Evolutionary conservation across 2,888 invertebrate genomes (phyloP).

Genomic region (Drosophila demipolita): DNA sequence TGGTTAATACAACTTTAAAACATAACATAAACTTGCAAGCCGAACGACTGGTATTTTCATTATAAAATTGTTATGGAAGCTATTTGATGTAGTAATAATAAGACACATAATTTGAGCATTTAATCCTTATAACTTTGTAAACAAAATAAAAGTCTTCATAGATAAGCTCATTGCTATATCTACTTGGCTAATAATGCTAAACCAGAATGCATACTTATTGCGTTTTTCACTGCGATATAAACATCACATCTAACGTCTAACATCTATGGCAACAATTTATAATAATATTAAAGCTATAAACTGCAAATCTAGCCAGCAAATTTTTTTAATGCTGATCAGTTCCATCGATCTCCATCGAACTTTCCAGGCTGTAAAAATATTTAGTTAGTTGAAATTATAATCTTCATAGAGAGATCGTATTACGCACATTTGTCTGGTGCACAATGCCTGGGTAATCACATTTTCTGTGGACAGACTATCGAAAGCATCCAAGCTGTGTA

Average conservation of each 20-base stretch:
- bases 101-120: not conserved
- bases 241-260: not conserved
- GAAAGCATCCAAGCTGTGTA: constrained; percentile 16
- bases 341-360: constrained; percentile 47
- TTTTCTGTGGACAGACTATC: constrained; percentile 38
- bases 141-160: not conserved
- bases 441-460: constrained; percentile 40
- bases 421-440: constrained; percentile 43
- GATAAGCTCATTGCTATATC: not conserved
- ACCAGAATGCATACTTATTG: not conserved
- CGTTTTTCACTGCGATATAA: not conserved
- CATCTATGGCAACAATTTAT: not conserved
- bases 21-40: not conserved
- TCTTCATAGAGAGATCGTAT: not conserved
- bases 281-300: constrained; percentile 13
- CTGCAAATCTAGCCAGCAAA: not conserved
- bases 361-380: constrained; percentile 47
- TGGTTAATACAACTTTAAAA: not conserved
- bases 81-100: not conserved
- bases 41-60: not conserved
- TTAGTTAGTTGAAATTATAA: not conserved
- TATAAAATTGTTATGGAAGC: not conserved
- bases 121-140: not conserved
- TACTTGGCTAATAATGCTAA: not conserved
- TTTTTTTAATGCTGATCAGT: not conserved